Conservation (phyloP, 1,140 invertebrate species). For the Drosophila nigrodunni region DNA sequence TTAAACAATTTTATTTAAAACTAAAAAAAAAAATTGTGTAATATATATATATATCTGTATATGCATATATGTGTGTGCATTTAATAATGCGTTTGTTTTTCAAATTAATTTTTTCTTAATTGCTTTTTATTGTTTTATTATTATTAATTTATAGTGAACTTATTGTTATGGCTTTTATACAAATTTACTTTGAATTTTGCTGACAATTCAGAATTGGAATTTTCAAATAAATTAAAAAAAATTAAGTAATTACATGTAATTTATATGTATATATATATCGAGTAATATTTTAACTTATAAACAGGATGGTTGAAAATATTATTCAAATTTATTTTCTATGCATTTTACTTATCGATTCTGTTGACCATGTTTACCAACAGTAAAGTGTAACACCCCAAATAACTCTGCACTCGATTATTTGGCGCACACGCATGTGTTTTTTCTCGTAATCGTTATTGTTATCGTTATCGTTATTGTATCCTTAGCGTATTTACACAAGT, state of each 20-base stretch:
- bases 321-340: conserved; percentile 12
- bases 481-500: conserved; percentile 56
- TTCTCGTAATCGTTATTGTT: neutral
- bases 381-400: conserved; percentile 34
- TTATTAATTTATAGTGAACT: conserved; percentile 73
- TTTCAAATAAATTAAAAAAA: conserved; percentile 72
- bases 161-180: conserved; percentile 79
- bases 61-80: conserved; percentile 23
- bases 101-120: conserved; percentile 6
- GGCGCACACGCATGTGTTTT: conserved; percentile 2
- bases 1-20: conserved; percentile 53
- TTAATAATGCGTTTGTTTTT: neutral
- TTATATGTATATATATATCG: conserved; percentile 14
- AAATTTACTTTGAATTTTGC: conserved; percentile 49
- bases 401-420: conserved; percentile 23
- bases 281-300: conserved; percentile 13
- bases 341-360: conserved; percentile 20
- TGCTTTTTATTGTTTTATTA: neutral
- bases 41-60: conserved; percentile 27
- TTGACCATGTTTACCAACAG: conserved; percentile 27
- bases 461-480: conserved; percentile 20
- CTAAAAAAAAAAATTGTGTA: conserved; percentile 58
- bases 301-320: conserved; percentile 34
- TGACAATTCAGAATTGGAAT: conserved; percentile 34
- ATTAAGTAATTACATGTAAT: conserved; percentile 1